Evolutionary conservation across 2,888 invertebrate genomes (phyloP).

Genomic region (Volucella zonaria): DNA sequence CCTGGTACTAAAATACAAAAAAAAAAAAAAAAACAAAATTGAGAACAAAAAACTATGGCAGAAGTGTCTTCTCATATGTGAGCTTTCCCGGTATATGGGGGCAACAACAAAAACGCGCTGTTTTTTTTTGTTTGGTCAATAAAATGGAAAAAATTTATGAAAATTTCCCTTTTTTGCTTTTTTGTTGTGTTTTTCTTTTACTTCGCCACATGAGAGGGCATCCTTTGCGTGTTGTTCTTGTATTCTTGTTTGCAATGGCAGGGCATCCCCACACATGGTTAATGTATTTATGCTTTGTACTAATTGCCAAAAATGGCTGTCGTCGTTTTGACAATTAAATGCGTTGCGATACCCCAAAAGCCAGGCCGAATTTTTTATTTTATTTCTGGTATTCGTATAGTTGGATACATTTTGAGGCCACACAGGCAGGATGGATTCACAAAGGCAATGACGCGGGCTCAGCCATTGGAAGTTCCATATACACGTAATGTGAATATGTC

Average conservation of each 20-base stretch:
- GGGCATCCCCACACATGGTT: constrained; percentile 15
- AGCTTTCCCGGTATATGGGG: background rate
- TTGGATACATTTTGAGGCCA: too few relatives aligned
- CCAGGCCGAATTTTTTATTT: background rate
- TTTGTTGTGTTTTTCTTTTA: constrained; percentile 4
- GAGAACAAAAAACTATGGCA: constrained; percentile 38
- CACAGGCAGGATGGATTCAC: background rate
- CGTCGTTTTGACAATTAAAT: constrained; percentile 59
- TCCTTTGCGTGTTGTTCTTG: constrained; percentile 46
- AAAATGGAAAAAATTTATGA: constrained; percentile 69
- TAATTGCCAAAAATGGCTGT: constrained; percentile 68
- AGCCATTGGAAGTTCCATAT: too few relatives aligned
- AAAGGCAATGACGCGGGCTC: too few relatives aligned
- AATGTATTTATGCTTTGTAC: constrained; percentile 65
- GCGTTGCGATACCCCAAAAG: constrained; percentile 13
- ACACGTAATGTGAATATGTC: too few relatives aligned
- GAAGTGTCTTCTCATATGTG: constrained; percentile 62
- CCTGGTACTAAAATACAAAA: constrained; percentile 45
- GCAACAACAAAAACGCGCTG: constrained; percentile 3
- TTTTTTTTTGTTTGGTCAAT: constrained; percentile 70
- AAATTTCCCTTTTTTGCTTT: constrained; percentile 20
- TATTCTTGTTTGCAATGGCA: constrained; percentile 19
- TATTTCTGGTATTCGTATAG: background rate
- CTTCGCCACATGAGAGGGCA: background rate
- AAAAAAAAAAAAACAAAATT: constrained; percentile 8